Evolutionary conservation across 1,140 invertebrate species (phyloP), one percentile per base, ranked within the genome.

Genomic region (Bombus waltoni): DNA sequence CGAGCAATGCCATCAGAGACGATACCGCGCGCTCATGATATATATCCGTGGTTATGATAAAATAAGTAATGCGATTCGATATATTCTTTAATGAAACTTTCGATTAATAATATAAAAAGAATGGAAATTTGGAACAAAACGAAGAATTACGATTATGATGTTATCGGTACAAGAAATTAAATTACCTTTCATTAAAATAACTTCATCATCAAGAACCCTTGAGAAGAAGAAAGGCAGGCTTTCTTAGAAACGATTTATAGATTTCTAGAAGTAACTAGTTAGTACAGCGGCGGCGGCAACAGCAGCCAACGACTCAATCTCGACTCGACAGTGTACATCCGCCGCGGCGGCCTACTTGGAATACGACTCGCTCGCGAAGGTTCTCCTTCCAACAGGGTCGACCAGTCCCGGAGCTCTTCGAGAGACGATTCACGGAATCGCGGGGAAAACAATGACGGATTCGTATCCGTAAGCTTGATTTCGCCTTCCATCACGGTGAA

Each of bases 301-400:
- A 85, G 53, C 77, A 85, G 76, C 83, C 84, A 89, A 89, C 88
- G 74, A 72, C 88, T 89, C 81, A 86, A 82, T 89, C 85, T 89
- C 86, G 66, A 66, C 78, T 74, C 87, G 84, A 72, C 88, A 66
- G 88, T 71, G 88, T 73, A 89, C 85, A 92, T 92, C 91, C 91
- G 91, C 90, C 87, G 89, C 71, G 79, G 92, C 90, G 91, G 91
- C 91, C 91, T 92, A 93, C 91, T 93, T 93, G 91, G 87, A 85
- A 91, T 91, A 91, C 88, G 86, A 89, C 79, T 89, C 82, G 88
- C 81, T 91, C 86, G 88, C 77, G 86, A 79, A 91, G 88, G 82
- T 85, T 91, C 90, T 91, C 87, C 86, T 88, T 88, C 90, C 88
- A 89, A 85, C 85, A 76, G 90, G 88, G 87, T 91, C 90, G 90